Evolutionary conservation across 2,113 vertebrate species (phyloP).

Genomic region (Colistium nudipinnis): DNA sequence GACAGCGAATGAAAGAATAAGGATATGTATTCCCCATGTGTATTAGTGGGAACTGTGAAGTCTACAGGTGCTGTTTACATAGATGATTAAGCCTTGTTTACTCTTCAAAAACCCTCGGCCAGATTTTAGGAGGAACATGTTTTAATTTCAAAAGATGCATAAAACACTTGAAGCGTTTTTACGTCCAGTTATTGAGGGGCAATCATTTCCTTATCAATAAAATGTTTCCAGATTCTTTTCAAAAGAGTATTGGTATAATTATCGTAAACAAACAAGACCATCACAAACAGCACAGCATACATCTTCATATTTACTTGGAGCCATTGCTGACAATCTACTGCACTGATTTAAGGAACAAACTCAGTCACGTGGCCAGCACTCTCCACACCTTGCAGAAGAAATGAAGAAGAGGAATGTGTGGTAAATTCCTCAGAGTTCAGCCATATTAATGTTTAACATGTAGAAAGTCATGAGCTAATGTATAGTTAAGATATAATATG

Average conservation of each 20-base stretch:
- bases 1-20: constrained; percentile 1
- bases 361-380: background rate
- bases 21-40: constrained; percentile 1
- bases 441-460: background rate
- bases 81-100: constrained; percentile 4
- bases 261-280: constrained; percentile 5
- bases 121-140: constrained; percentile 20
- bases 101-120: constrained; percentile 11
- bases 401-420: background rate
- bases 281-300: background rate
- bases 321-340: too few species aligned
- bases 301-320: background rate
- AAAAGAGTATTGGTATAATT: too few species aligned
- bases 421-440: constrained; percentile 12
- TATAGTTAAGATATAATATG: constrained; percentile 35
- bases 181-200: background rate
- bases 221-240: too few species aligned
- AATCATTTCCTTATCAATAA: constrained; percentile 12
- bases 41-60: background rate
- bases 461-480: constrained; percentile 28
- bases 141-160: constrained; percentile 28
- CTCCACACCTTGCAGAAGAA: background rate
- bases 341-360: background rate
- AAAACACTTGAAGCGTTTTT: constrained; percentile 1
- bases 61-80: constrained; percentile 3